A percentile compares a stretch with the other conserved stretches of the same genome.
Conservation (phyloP, 2,888 invertebrate species). For the Plagiodera versicolora region DNA sequence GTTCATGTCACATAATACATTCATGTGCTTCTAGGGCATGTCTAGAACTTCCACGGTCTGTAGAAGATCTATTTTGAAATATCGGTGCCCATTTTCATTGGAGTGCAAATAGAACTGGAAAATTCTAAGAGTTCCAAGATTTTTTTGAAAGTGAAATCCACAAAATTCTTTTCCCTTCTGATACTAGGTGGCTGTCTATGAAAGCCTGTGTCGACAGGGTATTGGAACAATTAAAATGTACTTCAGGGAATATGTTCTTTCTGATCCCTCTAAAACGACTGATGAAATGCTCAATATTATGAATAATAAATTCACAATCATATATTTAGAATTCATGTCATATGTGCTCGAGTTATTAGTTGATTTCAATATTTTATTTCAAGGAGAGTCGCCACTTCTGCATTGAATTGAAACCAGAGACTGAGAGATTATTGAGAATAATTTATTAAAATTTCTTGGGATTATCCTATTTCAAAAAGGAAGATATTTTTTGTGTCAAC, state of each 20-base stretch:
- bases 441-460: too few species aligned
- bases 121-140: constrained; percentile 6
- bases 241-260: too few species aligned
- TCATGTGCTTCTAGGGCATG: too few species aligned
- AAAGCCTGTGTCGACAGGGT: constrained; percentile 15
- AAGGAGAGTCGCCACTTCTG: constrained; percentile 7
- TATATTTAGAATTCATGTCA: too few species aligned
- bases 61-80: constrained; percentile 7
- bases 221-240: constrained; percentile 12
- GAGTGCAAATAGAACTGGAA: neutral
- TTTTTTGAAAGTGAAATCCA: constrained; percentile 10
- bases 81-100: constrained; percentile 11
- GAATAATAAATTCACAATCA: too few species aligned
- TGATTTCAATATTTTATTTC: constrained; percentile 13
- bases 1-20: too few species aligned
- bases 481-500: too few species aligned
- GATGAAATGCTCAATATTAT: too few species aligned
- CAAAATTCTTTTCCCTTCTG: constrained; percentile 13
- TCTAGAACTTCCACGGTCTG: neutral
- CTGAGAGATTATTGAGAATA: too few species aligned
- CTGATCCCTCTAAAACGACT: too few species aligned
- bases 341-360: too few species aligned
- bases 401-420: constrained; percentile 8
- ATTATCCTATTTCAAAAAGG: too few species aligned
- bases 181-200: constrained; percentile 12